These are phyloP conservation scores for Nyctibius bracteatus DNA, from an alignment of 2,113 vertebrate species.

Conservation along the genomic window DNA sequence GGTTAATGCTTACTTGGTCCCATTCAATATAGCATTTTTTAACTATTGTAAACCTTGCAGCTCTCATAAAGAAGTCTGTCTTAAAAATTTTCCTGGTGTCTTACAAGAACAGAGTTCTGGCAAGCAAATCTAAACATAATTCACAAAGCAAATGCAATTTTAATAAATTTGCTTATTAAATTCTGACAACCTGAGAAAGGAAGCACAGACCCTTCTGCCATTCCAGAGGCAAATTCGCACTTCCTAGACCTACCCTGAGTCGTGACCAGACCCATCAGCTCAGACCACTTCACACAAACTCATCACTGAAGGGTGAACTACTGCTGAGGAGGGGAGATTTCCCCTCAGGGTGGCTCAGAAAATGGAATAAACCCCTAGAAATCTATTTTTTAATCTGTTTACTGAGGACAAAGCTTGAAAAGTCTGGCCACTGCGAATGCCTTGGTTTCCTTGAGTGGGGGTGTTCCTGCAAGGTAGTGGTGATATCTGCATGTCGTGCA, in stretches of 20 bases:
- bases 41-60: neutral
- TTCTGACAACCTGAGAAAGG: neutral
- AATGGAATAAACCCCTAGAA: neutral
- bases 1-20: neutral
- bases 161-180: neutral
- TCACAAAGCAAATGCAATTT: neutral
- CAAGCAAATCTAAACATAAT: neutral
- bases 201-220: neutral
- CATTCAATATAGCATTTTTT: neutral
- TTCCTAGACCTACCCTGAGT: neutral
- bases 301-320: neutral
- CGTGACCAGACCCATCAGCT: neutral
- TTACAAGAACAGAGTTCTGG: neutral
- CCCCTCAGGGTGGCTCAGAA: neutral
- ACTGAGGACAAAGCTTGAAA: neutral
- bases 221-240: neutral
- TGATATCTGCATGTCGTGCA: rapidly evolving
- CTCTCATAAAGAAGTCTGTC: neutral
- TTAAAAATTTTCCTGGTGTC: neutral
- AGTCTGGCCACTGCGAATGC: neutral
- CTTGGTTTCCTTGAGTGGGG: rapidly evolving
- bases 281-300: neutral
- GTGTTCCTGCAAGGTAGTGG: neutral
- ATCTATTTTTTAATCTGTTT: neutral
- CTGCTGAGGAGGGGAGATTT: neutral